phyloP scores from a whole-genome alignment of 2,888 invertebrate genomes.

The Folsomia candida region DNA sequence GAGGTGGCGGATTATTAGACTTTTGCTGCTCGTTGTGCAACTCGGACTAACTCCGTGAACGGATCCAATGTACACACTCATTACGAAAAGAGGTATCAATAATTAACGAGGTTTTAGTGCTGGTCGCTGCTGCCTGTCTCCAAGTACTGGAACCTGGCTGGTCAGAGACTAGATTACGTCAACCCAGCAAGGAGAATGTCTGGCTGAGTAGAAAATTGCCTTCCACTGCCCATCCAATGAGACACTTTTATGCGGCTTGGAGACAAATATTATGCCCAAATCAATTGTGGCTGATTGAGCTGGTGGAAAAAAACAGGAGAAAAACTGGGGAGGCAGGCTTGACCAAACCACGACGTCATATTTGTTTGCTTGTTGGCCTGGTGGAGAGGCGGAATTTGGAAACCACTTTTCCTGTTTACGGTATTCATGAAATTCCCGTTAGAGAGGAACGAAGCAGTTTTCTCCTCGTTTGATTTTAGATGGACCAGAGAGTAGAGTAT shows the following conservation, averaged over 20 bases:
- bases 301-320: background rate
- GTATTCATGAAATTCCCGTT: background rate
- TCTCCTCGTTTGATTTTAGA: constrained; percentile 6
- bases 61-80: background rate
- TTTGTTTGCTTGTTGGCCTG: background rate
- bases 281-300: too few relatives aligned
- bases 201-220: background rate
- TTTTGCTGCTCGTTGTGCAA: background rate
- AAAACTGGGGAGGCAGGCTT: background rate
- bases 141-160: background rate
- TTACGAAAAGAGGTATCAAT: background rate
- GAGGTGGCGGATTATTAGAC: background rate
- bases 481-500: background rate
- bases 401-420: background rate
- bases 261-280: background rate
- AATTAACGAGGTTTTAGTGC: constrained; percentile 3
- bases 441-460: background rate
- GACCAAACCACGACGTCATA: background rate
- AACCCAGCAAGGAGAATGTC: background rate
- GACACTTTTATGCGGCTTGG: background rate
- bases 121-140: background rate
- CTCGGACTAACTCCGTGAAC: background rate
- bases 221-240: background rate
- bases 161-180: background rate
- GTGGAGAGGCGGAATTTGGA: background rate